phyloP scores from a whole-genome alignment of 2,113 vertebrate species.

The Candoia aspera region DNA sequence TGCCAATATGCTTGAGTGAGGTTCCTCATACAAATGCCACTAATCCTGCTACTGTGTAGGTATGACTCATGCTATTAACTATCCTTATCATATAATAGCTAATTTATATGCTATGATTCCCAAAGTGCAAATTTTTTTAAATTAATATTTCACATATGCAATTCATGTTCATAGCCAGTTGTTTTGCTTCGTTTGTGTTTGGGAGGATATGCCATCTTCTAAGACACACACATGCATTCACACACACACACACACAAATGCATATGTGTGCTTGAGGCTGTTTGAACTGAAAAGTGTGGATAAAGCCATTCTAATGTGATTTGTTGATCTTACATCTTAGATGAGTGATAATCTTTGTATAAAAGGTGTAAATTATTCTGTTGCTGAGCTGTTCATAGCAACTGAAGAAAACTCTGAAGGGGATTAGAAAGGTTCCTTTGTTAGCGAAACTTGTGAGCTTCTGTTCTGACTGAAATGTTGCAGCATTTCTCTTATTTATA shows the following conservation, averaged over 20 bases:
- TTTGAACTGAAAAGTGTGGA: background rate
- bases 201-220: accelerated
- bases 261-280: background rate
- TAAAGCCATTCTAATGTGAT: background rate
- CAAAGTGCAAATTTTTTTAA: background rate
- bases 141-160: background rate
- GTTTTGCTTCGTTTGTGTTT: background rate
- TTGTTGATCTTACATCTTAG: slow-evolving; percentile 20
- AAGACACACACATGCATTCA: background rate
- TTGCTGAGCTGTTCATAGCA: background rate
- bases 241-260: background rate
- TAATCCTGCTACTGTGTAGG: background rate
- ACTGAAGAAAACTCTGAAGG: background rate
- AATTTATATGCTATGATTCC: background rate
- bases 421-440: too few relatives aligned
- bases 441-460: too few relatives aligned
- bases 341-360: background rate
- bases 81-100: background rate
- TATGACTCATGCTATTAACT: background rate
- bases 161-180: background rate
- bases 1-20: too few relatives aligned
- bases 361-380: slow-evolving; percentile 1
- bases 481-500: too few relatives aligned
- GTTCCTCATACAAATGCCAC: background rate
- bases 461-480: too few relatives aligned